Evolutionary conservation across 1,140 invertebrate species (phyloP), one percentile per base, ranked within the genome.

Genomic region (Camponotus pennsylvanicus): DNA sequence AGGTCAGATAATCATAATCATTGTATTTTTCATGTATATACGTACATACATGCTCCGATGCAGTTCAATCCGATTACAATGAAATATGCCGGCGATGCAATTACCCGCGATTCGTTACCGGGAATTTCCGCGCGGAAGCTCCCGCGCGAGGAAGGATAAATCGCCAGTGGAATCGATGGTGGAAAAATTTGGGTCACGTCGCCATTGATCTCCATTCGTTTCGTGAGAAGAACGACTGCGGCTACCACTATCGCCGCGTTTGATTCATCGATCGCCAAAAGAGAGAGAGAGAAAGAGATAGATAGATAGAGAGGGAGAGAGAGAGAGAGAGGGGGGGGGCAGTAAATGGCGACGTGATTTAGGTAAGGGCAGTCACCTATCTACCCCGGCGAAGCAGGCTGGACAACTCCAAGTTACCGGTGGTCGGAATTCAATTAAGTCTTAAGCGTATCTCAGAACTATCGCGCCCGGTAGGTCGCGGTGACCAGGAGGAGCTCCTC

Each of bases 351-450:
- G 87, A 88, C 88, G 92, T 92, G 90, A 93, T 93, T 93, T 92
- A 90, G 88, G 89, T 89, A 91, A 92, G 88, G 85, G 87, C 78
- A 71, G 64, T 85, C 69, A 34, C 37, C 55, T 45, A 64, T 42
- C 69, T 37, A 83, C 57, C 55, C 40, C 21, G n/a, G n/a, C 40
- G 21, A 83, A 40, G 27, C 55, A 59, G 55, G 32, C 66, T 59
- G 78, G 78, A 80, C 75, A 76, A 89, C 86, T 77, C 83, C 70
- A 91, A 91, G 90, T 93, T 93, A 71, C 88, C 86, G 89, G 79
- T 86, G 89, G 91, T 91, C 86, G 91, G 87, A 93, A 93, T 93
- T 93, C 92, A 92, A 93, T 93, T 92, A 92, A 92, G 86, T 86
- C 91, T 92, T 92, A 91, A 93, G 91, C 92, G 92, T 92, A 89